phyloP scores from a whole-genome alignment of 92 coral and sea anemone genomes.

The Parazoanthus darwini region DNA sequence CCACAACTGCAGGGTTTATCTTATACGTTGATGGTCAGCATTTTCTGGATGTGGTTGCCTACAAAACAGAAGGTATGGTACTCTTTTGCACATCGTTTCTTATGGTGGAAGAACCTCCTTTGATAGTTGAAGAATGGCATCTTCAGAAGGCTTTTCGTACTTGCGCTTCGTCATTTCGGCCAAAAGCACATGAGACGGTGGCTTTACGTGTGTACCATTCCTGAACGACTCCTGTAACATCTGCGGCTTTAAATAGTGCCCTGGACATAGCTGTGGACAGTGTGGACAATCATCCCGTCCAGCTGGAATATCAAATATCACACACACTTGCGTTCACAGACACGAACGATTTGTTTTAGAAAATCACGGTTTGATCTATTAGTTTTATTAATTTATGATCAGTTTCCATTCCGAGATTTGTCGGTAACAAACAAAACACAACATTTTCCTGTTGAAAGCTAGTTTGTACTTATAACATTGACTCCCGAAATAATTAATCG shows the following conservation, averaged over 20 bases:
- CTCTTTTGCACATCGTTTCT: background rate
- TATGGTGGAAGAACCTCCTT: slow-evolving; percentile 49
- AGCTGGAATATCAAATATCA: background rate
- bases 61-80: background rate
- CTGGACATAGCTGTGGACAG: slow-evolving; percentile 43
- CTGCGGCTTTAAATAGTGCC: slow-evolving; percentile 50
- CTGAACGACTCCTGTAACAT: slow-evolving; percentile 35
- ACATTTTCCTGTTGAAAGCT: too few relatives aligned
- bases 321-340: too few relatives aligned
- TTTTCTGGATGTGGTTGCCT: too few relatives aligned
- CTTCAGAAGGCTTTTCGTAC: slow-evolving; percentile 43
- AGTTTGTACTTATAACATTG: too few relatives aligned
- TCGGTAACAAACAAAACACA: too few relatives aligned
- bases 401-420: too few relatives aligned
- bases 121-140: slow-evolving; percentile 33
- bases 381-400: too few relatives aligned
- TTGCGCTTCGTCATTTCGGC: slow-evolving; percentile 37
- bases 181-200: slow-evolving; percentile 42
- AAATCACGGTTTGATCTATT: too few relatives aligned
- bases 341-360: too few relatives aligned
- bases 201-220: slow-evolving; percentile 36
- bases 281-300: slow-evolving; percentile 51
- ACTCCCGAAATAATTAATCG: too few relatives aligned
- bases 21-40: too few relatives aligned
- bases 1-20: too few relatives aligned